Percentiles rank a stretch among this genome's conserved stretches.
Conservation (phyloP, 2,113 vertebrate species). For the Gulo gulo region DNA sequence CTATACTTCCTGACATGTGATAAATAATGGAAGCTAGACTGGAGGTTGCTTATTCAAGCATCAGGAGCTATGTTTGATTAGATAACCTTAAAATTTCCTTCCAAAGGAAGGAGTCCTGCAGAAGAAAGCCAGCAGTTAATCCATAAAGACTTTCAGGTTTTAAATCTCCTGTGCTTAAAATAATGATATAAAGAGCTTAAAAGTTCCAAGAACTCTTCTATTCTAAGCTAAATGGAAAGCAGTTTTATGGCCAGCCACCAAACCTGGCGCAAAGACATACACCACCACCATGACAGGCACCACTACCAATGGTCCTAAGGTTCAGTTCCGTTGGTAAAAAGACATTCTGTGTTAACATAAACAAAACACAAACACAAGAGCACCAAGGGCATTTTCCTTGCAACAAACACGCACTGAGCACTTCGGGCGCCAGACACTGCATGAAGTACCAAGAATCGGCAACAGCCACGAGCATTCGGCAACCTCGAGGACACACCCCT, state of each 20-base stretch:
- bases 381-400: not conserved
- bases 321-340: constrained; percentile 22
- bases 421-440: not conserved
- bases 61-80: not conserved
- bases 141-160: constrained; percentile 5
- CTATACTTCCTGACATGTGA: not conserved
- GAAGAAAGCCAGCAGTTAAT: not conserved
- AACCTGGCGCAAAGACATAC: not conserved
- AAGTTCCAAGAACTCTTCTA: not conserved
- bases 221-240: constrained; percentile 23
- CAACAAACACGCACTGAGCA: not conserved
- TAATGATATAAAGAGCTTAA: not conserved
- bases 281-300: not conserved
- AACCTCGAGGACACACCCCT: not conserved
- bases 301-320: not conserved
- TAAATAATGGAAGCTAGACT: not conserved
- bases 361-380: not conserved
- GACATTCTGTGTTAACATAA: not conserved
- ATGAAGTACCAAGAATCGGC: not conserved
- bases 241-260: not conserved
- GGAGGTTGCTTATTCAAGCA: not conserved
- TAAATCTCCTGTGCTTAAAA: constrained; percentile 29
- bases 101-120: not conserved
- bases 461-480: not conserved
- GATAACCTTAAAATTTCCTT: constrained; percentile 11